Evolutionary conservation across 2,888 invertebrate species (phyloP), one percentile per base, ranked within the genome.

Genomic region (Polietes domitor): DNA sequence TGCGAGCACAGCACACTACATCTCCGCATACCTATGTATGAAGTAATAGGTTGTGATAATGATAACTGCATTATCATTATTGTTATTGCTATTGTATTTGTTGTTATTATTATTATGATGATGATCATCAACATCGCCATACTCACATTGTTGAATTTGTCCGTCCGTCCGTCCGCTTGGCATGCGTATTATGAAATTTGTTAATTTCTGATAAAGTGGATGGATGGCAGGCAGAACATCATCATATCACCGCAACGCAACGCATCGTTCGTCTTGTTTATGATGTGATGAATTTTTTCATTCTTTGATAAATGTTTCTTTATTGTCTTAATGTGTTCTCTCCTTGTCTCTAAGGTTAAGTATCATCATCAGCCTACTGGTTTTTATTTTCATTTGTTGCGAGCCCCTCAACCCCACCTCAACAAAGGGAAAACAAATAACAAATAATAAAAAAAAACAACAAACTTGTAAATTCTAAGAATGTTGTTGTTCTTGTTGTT

Each of bases 51-150:
- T 47, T 5, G n/a, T 63, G 65, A 65, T 65, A 37, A 41, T 68
- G 68, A 68, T 41, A 68, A 68, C 68, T 68, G 68, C 68, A 68
- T 68, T 41, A 68, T 68, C 68, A 68, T 68, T 68, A 68, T 43
- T 43, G 24, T 41, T 37, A 19, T 50, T 53, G 26, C 32, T 15
- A 24, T 55, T 50, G 50, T 21, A n/a, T n/a, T n/a, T 65, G 17
- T 41, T 65, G 17, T 37, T 65, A 37, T 65, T 26, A 61, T 61
- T 61, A 63, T 37, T 32, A 37, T 63, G 17, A 32, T 63, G 32
- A 17, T n/a, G n/a, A 37, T 10, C 10, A 7, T 32, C 5, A 32
- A 32, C 32, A 32, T 5, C 7, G 32, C 32, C 32, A 5, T 32
- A 5, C 7, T 32, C 1, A 37, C 12, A 12, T 37, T 68, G 58